phyloP scores from a whole-genome alignment of 37 sponge, comb jelly and placozoan genomes.

The Spongilla lacustris region DNA sequence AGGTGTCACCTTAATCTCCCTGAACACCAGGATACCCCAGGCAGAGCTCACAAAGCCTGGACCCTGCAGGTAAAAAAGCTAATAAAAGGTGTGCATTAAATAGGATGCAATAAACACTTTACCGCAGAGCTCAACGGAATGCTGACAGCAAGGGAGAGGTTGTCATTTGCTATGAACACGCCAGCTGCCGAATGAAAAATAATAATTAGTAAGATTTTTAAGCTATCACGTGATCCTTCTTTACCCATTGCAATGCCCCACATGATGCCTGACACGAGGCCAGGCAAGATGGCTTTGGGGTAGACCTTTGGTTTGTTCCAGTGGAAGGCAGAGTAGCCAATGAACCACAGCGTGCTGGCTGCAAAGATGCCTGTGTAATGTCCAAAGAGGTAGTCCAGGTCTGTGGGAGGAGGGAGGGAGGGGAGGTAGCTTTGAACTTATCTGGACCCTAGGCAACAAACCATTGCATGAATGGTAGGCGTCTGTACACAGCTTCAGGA shows the following conservation, averaged over 20 bases:
- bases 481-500: slow-evolving; percentile 62
- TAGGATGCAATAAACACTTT: background rate
- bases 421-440: too few relatives aligned
- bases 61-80: slow-evolving; percentile 40
- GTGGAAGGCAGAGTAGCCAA: slow-evolving; percentile 53
- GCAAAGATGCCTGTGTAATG: slow-evolving; percentile 79
- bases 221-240: background rate
- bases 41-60: slow-evolving; percentile 79
- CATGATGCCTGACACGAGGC: slow-evolving; percentile 80
- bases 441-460: too few relatives aligned
- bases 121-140: slow-evolving; percentile 82
- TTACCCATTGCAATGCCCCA: slow-evolving; percentile 88
- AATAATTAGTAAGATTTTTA: background rate
- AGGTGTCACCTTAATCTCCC: slow-evolving; percentile 76
- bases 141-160: slow-evolving; percentile 66
- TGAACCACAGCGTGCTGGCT: slow-evolving; percentile 70
- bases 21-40: slow-evolving; percentile 76
- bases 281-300: slow-evolving; percentile 78
- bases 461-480: slow-evolving; percentile 50
- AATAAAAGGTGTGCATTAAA: background rate
- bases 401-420: slow-evolving; percentile 13
- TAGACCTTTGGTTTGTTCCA: slow-evolving; percentile 77
- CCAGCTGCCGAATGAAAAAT: slow-evolving; percentile 24
- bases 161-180: slow-evolving; percentile 78
- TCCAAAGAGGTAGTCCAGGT: slow-evolving; percentile 80